These are phyloP conservation scores for Drosophila prostipennis DNA, from an alignment of 2,888 invertebrate species.

Conservation along the genomic window DNA sequence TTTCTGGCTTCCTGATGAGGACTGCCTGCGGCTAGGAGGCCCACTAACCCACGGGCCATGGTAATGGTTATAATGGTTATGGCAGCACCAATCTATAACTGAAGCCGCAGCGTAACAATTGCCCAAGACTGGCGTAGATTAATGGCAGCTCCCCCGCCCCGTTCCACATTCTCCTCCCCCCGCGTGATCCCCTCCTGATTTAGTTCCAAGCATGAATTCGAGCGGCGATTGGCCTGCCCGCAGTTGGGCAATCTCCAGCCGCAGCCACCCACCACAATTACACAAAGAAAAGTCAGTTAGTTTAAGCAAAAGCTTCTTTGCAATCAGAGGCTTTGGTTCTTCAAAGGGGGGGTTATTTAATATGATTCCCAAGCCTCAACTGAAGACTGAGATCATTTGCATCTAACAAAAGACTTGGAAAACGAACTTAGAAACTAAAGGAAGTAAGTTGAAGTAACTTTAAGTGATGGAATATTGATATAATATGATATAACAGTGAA, in stretches of 20 bases:
- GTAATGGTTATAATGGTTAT: slow-evolving; percentile 17
- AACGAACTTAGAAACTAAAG: not conserved
- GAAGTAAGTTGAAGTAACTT: too few species aligned
- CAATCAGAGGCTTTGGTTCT: not conserved
- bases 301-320: not conserved
- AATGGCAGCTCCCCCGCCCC: slow-evolving; percentile 50
- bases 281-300: slow-evolving; percentile 15
- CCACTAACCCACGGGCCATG: slow-evolving; percentile 10
- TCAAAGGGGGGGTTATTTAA: not conserved
- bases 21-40: slow-evolving; percentile 64
- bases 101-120: slow-evolving; percentile 55
- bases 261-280: slow-evolving; percentile 41
- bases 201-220: slow-evolving; percentile 30
- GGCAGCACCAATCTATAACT: slow-evolving; percentile 35
- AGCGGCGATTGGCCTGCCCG: slow-evolving; percentile 24
- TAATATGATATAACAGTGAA: too few species aligned
- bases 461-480: not conserved
- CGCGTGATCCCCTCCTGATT: slow-evolving; percentile 11
- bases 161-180: too few species aligned
- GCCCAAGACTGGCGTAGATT: slow-evolving; percentile 51
- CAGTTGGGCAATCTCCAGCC: slow-evolving; percentile 26
- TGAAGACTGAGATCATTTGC: too few species aligned
- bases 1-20: slow-evolving; percentile 67
- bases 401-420: not conserved
- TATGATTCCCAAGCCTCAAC: not conserved